These are phyloP conservation scores for Ormyrus rosae DNA, from an alignment of 2,888 invertebrate species.

Conservation along the genomic window DNA sequence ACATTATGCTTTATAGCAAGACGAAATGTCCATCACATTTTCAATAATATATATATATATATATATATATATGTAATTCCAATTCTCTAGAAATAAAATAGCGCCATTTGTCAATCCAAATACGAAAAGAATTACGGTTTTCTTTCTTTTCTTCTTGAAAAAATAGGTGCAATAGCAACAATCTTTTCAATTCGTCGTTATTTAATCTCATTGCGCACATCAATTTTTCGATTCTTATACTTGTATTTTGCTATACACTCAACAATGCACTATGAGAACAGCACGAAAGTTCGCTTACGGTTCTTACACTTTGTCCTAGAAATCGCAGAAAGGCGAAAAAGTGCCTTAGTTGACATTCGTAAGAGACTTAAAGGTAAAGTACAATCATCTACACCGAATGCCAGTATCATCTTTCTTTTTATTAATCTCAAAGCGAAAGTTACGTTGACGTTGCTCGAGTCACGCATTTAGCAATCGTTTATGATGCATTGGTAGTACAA, in stretches of 20 bases:
- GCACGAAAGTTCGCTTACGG: constrained; percentile 50
- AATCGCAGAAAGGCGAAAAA: constrained; percentile 46
- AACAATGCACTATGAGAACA: constrained; percentile 55
- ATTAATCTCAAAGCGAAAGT: constrained; percentile 40
- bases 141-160: constrained; percentile 46
- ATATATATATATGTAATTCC: constrained; percentile 52
- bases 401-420: constrained; percentile 29
- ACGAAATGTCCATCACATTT: constrained; percentile 71
- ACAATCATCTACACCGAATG: constrained; percentile 54
- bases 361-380: constrained; percentile 53
- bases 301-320: constrained; percentile 21
- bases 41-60: constrained; percentile 62
- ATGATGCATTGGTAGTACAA: constrained; percentile 39
- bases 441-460: constrained; percentile 4
- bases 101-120: constrained; percentile 44
- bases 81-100: constrained; percentile 59
- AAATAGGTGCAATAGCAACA: constrained; percentile 54
- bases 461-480: not conserved
- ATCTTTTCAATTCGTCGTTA: constrained; percentile 38
- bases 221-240: constrained; percentile 11
- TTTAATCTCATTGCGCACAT: not conserved
- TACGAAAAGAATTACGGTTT: constrained; percentile 35
- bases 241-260: constrained; percentile 33
- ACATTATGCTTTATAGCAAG: constrained; percentile 51
- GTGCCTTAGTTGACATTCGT: constrained; percentile 43